Percentiles rank a stretch among this genome's conserved stretches.
These are phyloP conservation scores for Rhincodon typus DNA, from an alignment of 2,797 vertebrate genomes.

Conservation along the genomic window DNA sequence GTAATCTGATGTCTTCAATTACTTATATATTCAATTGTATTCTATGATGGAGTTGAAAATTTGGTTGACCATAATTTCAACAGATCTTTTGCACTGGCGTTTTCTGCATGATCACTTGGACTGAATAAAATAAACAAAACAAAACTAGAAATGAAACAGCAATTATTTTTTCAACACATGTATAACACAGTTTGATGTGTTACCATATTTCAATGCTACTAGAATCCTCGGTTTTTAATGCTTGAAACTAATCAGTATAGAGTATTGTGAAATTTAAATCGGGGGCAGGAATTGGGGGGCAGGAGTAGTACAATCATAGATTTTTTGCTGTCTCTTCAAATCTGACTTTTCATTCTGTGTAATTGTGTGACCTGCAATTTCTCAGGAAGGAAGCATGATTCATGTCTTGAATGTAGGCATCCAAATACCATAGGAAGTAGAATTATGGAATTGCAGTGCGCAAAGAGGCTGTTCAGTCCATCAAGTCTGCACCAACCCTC, in stretches of 20 bases:
- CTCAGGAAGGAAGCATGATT: background rate
- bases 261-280: background rate
- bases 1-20: background rate
- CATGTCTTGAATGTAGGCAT: background rate
- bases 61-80: conserved; percentile 40
- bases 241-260: background rate
- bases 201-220: no score
- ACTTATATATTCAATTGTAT: background rate
- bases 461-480: no score
- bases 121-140: background rate
- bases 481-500: no score
- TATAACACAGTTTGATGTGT: background rate
- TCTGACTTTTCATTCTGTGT: background rate
- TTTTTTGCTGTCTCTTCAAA: background rate
- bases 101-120: conserved; percentile 40
- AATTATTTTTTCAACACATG: background rate
- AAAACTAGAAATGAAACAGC: background rate
- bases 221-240: background rate
- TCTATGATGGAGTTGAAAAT: background rate
- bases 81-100: conserved; percentile 7
- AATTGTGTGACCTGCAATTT: background rate
- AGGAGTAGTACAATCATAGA: background rate
- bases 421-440: background rate
- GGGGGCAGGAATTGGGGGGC: no score
- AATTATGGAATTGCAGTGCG: no score